Conservation (phyloP, 2,888 invertebrate species). For the Phortica okadai region DNA sequence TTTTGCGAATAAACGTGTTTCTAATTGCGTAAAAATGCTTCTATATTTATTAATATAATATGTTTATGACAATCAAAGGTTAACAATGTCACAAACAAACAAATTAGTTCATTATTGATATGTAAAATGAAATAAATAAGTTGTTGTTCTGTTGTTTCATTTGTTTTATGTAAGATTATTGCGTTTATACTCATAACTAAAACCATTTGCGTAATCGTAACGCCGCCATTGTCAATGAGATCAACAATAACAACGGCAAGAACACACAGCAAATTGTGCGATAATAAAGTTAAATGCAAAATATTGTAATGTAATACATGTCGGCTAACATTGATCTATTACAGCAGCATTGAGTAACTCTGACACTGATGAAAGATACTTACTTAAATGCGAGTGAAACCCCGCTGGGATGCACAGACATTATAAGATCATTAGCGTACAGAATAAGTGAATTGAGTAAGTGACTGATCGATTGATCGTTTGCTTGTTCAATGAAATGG, state of each 20-base stretch:
- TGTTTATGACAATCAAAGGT: neutral
- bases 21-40: no score
- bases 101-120: neutral
- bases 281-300: neutral
- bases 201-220: neutral
- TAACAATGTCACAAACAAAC: neutral
- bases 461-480: slow-evolving; percentile 59
- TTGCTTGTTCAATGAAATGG: slow-evolving; percentile 9
- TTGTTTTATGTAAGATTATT: neutral
- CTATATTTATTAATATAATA: neutral
- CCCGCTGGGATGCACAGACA: slow-evolving; percentile 30
- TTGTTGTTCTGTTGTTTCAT: no score
- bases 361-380: neutral
- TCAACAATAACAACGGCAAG: no score
- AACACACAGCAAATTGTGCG: neutral
- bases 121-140: neutral
- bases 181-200: neutral
- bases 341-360: neutral
- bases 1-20: no score
- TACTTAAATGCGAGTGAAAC: no score
- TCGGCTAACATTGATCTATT: neutral
- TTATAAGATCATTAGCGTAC: slow-evolving; percentile 66
- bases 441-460: slow-evolving; percentile 31
- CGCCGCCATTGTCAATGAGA: no score
- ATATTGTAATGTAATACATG: neutral